Base-by-base conservation (phyloP, 2,113 vertebrate genomes). In the Indicator indicator region DNA sequence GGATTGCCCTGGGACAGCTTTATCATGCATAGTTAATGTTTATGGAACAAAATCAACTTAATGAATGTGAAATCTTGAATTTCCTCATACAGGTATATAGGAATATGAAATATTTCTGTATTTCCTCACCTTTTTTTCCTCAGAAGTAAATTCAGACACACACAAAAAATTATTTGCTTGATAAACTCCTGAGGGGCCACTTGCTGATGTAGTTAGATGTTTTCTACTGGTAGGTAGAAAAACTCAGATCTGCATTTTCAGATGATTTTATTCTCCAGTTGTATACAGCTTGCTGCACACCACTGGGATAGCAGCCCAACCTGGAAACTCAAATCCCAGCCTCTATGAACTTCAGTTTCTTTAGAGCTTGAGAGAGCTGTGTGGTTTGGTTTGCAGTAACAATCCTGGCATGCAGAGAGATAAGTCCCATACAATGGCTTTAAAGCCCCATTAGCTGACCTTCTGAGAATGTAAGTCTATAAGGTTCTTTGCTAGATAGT, bases 11-110 rank as follows among this genome's bases (percentile, higher is more conserved):
- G 74, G 65, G 79, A 95, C 78, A 86, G 36, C 52, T 86, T 81
- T 77, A 77, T 64, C 48, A 55, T 16, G 48, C 44, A 36, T 13
- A 69, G 79, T 95, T 97, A 95, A 94, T 88, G 85, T 95, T 93
- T 94, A 94, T 55, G 65, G 83, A 86, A 83, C 24, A 71, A 86
- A 88, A 62, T 3, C 14, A 60, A 55, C 59, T 48, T 91, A 40
- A 44, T 77, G 32, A 80, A 81, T 40, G 36, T n/a, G 65, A 89
- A 90, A 86, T 58, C 40, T 86, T 77, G 11, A 62, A 88, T 88
- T 86, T 58, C 48, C 46, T 88, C 56, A 36, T 48, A 65, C 27
- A 44, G 42, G 15, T 16, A 44, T 16, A 52, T 52, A 52, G 50
- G 50, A 26, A 52, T 52, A 52, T 52, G 50, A 52, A 52, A 24